phyloP scores from a whole-genome alignment of 2,113 vertebrate species.

The Alethe castanea region DNA sequence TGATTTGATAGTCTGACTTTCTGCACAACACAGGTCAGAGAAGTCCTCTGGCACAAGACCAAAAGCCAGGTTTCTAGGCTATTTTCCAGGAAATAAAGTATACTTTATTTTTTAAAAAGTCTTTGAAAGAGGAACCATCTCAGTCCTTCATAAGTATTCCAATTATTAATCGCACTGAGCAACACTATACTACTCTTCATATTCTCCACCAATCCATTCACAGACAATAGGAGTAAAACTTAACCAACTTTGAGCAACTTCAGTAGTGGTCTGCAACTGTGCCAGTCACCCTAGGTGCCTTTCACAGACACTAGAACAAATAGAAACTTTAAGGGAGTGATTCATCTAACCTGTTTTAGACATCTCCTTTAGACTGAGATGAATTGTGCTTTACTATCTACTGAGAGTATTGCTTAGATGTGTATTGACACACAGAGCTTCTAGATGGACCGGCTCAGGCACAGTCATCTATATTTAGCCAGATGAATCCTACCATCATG shows the following conservation, averaged over 20 bases:
- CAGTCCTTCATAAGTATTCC: not conserved
- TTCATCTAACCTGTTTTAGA: conserved; percentile 47
- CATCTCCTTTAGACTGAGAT: conserved; percentile 31
- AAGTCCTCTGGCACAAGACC: not conserved
- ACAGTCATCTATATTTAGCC: not conserved
- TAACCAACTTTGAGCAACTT: not conserved
- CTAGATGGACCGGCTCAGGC: not conserved
- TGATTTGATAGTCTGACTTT: not conserved
- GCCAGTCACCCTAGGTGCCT: not conserved
- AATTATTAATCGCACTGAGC: not conserved
- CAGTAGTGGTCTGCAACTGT: not conserved
- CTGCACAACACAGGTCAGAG: not conserved
- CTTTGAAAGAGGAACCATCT: not conserved
- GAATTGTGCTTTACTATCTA: conserved; percentile 22
- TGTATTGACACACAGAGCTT: not conserved
- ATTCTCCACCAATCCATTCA: not conserved
- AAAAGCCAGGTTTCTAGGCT: not conserved
- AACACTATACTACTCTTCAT: not conserved
- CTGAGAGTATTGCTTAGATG: not conserved
- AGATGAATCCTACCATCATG: not conserved
- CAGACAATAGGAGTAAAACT: not conserved
- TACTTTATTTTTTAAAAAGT: not conserved
- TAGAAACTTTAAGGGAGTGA: conserved; percentile 27
- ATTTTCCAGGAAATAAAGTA: not conserved
- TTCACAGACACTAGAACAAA: conserved; percentile 19